phyloP scores from a whole-genome alignment of 2,888 invertebrate genomes.

The Electrophaes corylata region DNA sequence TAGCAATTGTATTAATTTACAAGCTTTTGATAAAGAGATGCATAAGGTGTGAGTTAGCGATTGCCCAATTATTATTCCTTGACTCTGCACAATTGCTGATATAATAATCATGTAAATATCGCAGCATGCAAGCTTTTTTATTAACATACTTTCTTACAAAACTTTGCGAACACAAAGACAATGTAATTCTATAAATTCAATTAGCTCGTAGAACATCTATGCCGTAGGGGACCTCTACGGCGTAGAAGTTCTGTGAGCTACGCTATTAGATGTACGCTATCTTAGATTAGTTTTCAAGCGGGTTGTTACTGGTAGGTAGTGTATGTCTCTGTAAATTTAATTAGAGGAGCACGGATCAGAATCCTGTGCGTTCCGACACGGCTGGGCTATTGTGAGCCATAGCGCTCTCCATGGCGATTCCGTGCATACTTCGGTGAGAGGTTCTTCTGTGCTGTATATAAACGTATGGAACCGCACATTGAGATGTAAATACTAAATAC shows the following conservation, averaged over 20 bases:
- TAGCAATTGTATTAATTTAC: no score
- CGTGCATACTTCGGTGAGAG: constrained; percentile 19
- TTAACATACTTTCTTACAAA: no score
- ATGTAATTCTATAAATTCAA: neutral
- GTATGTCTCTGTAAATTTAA: constrained; percentile 24
- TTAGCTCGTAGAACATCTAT: neutral
- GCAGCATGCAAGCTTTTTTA: no score
- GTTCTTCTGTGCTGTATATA: neutral
- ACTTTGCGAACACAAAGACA: no score
- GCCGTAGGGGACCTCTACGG: constrained; percentile 1
- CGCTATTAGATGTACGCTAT: neutral
- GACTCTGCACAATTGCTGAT: no score
- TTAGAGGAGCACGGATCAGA: constrained; percentile 16
- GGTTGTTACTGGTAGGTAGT: neutral
- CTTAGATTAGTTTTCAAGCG: neutral
- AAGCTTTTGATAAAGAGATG: no score
- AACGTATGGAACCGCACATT: neutral
- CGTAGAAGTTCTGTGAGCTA: neutral
- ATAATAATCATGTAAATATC: no score
- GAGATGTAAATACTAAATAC: no score
- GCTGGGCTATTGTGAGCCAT: constrained; percentile 14
- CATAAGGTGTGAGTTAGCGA: no score
- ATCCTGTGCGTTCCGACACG: constrained; percentile 20
- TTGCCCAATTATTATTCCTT: no score
- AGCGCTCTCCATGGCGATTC: constrained; percentile 22